Evolutionary conservation across 2,888 invertebrate genomes (phyloP), one percentile per base, ranked within the genome.

Genomic region (Clunio marinus): DNA sequence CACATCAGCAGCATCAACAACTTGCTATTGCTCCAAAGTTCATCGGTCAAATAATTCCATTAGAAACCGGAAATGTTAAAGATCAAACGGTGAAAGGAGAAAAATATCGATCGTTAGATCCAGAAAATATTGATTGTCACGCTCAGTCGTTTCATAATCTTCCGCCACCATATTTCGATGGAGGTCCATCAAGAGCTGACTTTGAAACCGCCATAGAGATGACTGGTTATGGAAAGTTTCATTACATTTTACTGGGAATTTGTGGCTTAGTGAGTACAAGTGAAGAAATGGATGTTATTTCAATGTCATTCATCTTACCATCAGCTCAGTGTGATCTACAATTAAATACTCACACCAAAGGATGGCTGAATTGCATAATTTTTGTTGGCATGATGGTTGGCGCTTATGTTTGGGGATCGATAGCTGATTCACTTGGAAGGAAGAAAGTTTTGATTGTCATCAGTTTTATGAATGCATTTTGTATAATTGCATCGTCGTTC

Each of bases 281-380:
- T 80, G 94, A 95, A 84, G 93, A 94, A 83, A 93, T 95, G 88
- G 94, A 94, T 82, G 93, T 94, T 81, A 91, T 95, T 76, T 92
- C 91, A 74, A 92, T 95, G 88, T 94, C 94, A 73, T 95, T 94
- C 84, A 91, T 95, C 79, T 82, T 95, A 71, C 94, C 94, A 58
- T 91, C 93, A 74, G 94, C 94, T 72, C 90, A 93, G 80, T 94
- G 94, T 84, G 95, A 95, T 83, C 83, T 95, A 78, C 81, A 89
- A 72, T 85, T 95, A 74, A 88, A 88, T 76, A 93, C 93, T 68
- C 85, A 87, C 73, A 88, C 91, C 72, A 94, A 94, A 82, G 88
- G 82, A 78, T 86, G 85, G 86, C 83, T 88, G 73, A 91, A 88
- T 81, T 88, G 89, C 72, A 88, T 89, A 77, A 88, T 91, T 73